Conservation (phyloP, 2,797 vertebrate genomes). For the Chlorospingus flavigularis region DNA sequence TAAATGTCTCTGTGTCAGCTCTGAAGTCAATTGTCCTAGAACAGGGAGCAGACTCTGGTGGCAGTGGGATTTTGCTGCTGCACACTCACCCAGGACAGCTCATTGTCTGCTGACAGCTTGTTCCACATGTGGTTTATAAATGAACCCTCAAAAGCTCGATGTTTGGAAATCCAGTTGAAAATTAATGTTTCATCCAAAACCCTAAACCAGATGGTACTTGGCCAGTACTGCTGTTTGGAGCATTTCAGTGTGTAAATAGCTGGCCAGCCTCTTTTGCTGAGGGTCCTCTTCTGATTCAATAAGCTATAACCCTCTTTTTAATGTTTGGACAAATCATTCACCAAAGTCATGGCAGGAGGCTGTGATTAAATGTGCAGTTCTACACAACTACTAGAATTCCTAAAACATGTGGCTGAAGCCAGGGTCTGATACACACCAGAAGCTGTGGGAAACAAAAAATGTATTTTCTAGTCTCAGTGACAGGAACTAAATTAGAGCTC, state of each 20-base stretch:
- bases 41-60: not conserved
- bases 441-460: not conserved
- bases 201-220: slow-evolving; percentile 30
- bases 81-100: not conserved
- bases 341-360: not conserved
- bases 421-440: not conserved
- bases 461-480: not conserved
- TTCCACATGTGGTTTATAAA: not conserved
- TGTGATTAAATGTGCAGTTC: not conserved
- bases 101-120: not conserved
- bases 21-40: not conserved
- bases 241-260: not conserved
- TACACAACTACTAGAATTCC: not conserved
- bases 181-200: not conserved
- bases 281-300: not conserved
- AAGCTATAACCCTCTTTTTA: not conserved
- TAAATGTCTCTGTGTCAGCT: not conserved
- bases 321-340: not conserved
- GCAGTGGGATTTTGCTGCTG: not conserved
- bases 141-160: not conserved
- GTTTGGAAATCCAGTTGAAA: slow-evolving; percentile 9
- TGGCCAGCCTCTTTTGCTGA: not conserved
- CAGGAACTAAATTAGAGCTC: not conserved
- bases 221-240: not conserved
- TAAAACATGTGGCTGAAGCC: not conserved